Evolutionary conservation across 2,113 vertebrate genomes (phyloP).

Genomic region (Strix aluco): DNA sequence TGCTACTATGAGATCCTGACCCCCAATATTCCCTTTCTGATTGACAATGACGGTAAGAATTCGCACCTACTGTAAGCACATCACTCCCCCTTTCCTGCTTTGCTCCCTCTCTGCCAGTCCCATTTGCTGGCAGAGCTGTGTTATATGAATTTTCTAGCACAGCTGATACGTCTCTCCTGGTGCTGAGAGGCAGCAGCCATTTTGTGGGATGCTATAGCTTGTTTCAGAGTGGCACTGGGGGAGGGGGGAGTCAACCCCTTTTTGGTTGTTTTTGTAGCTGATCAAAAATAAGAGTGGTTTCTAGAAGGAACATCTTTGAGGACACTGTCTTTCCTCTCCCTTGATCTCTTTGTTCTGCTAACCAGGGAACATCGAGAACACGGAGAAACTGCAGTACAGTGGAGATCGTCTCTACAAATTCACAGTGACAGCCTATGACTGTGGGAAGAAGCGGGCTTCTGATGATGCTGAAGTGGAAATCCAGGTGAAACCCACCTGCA

Average conservation of each 20-base stretch:
- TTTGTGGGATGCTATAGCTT: not conserved
- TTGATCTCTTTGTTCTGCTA: not conserved
- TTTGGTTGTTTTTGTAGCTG: not conserved
- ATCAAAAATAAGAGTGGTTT: not conserved
- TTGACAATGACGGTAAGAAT: slow-evolving; percentile 93
- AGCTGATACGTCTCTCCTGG: not conserved
- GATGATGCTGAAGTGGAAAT: slow-evolving; percentile 94
- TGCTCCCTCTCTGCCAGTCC: not conserved
- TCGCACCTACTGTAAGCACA: accelerated
- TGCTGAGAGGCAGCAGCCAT: not conserved
- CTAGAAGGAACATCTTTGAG: not conserved
- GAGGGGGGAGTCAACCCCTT: not conserved
- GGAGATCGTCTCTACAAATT: slow-evolving; percentile 90
- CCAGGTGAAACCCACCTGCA: slow-evolving; percentile 97
- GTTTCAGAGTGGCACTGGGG: not conserved
- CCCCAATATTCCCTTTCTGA: slow-evolving; percentile 94
- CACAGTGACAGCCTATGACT: slow-evolving; percentile 97
- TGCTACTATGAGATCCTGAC: slow-evolving; percentile 99
- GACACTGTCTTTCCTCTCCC: not conserved
- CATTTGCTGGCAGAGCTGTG: not conserved
- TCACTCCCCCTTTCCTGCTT: not conserved
- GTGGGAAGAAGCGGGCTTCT: slow-evolving; percentile 94
- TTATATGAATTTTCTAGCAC: not conserved
- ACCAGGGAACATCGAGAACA: slow-evolving; percentile 97
- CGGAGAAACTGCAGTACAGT: slow-evolving; percentile 92